Base-by-base conservation (phyloP, 1,140 invertebrate species). In the Hycleus phaleratus region DNA sequence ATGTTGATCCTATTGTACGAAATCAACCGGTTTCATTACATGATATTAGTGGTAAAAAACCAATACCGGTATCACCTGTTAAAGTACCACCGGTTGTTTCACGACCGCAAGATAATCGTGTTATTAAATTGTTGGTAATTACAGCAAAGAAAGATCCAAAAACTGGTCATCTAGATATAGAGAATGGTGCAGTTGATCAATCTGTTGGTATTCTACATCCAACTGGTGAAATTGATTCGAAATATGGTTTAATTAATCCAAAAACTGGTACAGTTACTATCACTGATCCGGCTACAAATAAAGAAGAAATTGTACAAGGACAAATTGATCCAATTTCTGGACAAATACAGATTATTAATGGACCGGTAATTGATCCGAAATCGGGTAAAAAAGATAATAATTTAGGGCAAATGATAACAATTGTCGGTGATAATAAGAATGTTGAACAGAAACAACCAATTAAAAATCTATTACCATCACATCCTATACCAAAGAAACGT, bases 341-440 rank as follows among this genome's bases (percentile, higher is more conserved):
- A 2, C 85, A 88, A 76, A 80, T 81, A n/a, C 74, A 87, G n/a
- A 66, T 79, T 38, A 80, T 82, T 2, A 71, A 78, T 4, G 78
- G 83, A 12, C 79, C 82, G 24, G 78, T 71, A 8, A 65, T 67
- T 59, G 70, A 74, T 64, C 69, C 71, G 4, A 69, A 66, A 65
- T 71, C 71, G 7, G 68, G 67, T 9, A 65, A 66, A 61, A 69
- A 56, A 47, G 73, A 74, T 59, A 59, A 58, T 45, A 67, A 56
- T 43, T 44, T 63, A 9, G 71, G 71, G 10, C 72, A 73, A 56
- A 38, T 73, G 6, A 67, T 74, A 9, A 66, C 64, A 6, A 58
- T 73, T 49, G 68, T 70, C 11, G 64, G 62, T 50, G 65, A 69
- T 38, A 64, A 66, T 26, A 58, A 76, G 76, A 4, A 79, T 74